Evolutionary conservation across 2,888 invertebrate species (phyloP).

Genomic region (Caenorhabditis zanzibari): DNA sequence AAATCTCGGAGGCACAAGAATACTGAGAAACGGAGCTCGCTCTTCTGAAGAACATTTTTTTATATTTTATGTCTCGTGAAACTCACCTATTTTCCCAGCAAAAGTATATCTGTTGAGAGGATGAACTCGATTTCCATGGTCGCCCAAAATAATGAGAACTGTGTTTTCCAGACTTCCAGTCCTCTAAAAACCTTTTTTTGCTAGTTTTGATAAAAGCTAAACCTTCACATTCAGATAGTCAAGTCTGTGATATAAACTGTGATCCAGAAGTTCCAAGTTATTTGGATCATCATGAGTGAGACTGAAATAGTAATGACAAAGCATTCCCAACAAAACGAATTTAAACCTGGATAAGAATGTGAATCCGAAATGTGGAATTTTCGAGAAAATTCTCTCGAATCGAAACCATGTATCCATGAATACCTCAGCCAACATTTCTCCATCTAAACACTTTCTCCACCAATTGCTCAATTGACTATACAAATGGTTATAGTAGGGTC

Average conservation of each 20-base stretch:
- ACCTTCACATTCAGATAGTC: conserved; percentile 50
- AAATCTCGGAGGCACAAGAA: conserved; percentile 59
- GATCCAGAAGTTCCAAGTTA: conserved; percentile 63
- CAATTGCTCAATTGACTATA: conserved; percentile 68
- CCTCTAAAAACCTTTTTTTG: conserved; percentile 44
- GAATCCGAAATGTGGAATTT: conserved; percentile 62
- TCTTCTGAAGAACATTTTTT: conserved; percentile 62
- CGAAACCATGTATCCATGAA: conserved; percentile 69
- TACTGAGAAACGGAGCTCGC: conserved; percentile 68
- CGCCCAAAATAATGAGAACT: conserved; percentile 72
- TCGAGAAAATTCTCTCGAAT: conserved; percentile 47
- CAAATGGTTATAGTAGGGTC: conserved; percentile 70
- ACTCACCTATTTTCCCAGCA: conserved; percentile 70
- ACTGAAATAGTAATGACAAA: conserved; percentile 28
- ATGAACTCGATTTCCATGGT: conserved; percentile 73
- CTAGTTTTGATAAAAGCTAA: not conserved
- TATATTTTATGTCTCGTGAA: not conserved
- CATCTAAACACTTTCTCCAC: conserved; percentile 71
- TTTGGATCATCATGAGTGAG: conserved; percentile 72
- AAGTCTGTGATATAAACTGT: conserved; percentile 57
- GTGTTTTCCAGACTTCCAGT: conserved; percentile 68
- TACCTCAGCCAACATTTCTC: conserved; percentile 60
- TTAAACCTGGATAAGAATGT: conserved; percentile 68
- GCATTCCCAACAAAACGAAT: not conserved
- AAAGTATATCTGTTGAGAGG: conserved; percentile 60